These are phyloP conservation scores for Mythimna impura DNA, from an alignment of 2,888 invertebrate species.

Conservation along the genomic window DNA sequence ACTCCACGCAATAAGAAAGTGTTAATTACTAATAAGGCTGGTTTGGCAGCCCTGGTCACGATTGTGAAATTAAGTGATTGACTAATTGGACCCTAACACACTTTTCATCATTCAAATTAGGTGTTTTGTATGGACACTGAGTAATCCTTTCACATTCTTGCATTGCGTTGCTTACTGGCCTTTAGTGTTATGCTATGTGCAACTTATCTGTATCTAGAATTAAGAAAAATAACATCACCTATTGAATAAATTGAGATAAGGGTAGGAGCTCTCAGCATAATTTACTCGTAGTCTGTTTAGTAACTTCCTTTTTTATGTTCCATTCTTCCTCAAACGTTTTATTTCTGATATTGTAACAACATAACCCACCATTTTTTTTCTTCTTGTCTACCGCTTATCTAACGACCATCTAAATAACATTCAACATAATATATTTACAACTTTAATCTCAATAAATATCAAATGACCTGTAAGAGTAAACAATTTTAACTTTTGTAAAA, in stretches of 20 bases:
- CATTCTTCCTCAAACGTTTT: background rate
- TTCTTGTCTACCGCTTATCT: too few species aligned
- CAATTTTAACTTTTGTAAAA: conserved; percentile 1
- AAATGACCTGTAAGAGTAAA: background rate
- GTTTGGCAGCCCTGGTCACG: background rate
- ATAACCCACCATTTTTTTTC: background rate
- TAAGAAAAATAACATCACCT: background rate
- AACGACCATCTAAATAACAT: too few species aligned
- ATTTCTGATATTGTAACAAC: background rate
- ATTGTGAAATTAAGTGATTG: conserved; percentile 41
- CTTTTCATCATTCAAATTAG: conserved; percentile 47
- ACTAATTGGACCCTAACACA: conserved; percentile 43
- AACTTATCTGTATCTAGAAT: conserved; percentile 6
- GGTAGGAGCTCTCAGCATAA: background rate
- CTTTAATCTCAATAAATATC: conserved; percentile 1
- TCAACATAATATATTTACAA: background rate
- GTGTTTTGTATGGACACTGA: conserved; percentile 42
- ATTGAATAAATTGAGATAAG: too few species aligned
- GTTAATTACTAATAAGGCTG: background rate
- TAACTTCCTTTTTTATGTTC: background rate
- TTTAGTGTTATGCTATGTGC: conserved; percentile 10
- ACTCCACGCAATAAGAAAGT: conserved; percentile 7
- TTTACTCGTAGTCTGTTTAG: background rate
- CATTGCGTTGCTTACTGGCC: conserved; percentile 16
- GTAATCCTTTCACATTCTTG: conserved; percentile 54